phyloP scores from a whole-genome alignment of 2,797 vertebrate genomes.

The Dryobates pubescens region DNA sequence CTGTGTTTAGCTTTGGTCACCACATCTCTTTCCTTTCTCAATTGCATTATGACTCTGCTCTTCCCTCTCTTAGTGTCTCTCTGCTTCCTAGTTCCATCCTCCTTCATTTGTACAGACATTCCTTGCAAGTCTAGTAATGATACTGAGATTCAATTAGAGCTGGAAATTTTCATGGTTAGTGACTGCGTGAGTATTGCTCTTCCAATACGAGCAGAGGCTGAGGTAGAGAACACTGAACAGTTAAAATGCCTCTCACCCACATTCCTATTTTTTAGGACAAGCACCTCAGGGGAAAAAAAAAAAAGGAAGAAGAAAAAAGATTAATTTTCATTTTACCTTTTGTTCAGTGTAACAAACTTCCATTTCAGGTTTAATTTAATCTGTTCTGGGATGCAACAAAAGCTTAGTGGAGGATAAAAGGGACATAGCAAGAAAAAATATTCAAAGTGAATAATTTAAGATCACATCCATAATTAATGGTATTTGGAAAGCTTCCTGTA shows the following conservation, averaged over 20 bases:
- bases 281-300: neutral
- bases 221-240: neutral
- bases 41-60: neutral
- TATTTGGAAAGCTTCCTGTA: conserved; percentile 76
- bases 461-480: conserved; percentile 81
- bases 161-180: neutral
- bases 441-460: conserved; percentile 81
- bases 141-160: neutral
- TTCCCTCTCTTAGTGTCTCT: neutral
- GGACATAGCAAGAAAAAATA: conserved; percentile 67
- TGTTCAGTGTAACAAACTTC: conserved; percentile 62
- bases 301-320: neutral
- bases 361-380: conserved; percentile 67
- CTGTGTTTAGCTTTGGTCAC: neutral
- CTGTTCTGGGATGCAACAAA: conserved; percentile 73
- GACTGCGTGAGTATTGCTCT: neutral
- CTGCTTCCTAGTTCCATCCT: neutral
- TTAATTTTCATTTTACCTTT: conserved; percentile 73
- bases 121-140: neutral
- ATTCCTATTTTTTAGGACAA: neutral
- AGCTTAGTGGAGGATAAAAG: conserved; percentile 77
- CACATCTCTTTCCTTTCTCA: neutral
- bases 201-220: neutral
- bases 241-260: neutral
- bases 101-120: neutral